phyloP scores from a whole-genome alignment of 2,113 vertebrate species.

The Hyla sarda region DNA sequence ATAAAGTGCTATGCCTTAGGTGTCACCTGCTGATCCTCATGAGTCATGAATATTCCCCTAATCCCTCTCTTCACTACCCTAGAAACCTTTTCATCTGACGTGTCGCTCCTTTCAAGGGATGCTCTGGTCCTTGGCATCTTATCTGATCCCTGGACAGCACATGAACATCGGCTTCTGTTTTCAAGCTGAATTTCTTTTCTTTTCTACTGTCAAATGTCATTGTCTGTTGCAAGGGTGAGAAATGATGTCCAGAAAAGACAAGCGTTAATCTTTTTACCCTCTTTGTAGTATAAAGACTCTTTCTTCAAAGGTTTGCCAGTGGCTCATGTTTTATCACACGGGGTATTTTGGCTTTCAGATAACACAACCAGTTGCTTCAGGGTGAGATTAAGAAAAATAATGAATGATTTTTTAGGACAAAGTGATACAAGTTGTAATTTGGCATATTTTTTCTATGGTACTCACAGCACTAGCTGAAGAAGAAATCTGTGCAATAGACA shows the following conservation, averaged over 20 bases:
- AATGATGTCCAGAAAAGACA: conserved; percentile 35
- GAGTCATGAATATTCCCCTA: conserved; percentile 92
- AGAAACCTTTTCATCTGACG: conserved; percentile 69
- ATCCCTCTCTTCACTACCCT: conserved; percentile 82
- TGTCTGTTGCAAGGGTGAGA: conserved; percentile 60
- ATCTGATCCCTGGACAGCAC: conserved; percentile 73
- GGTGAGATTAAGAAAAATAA: neutral
- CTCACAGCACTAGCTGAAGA: neutral
- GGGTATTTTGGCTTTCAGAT: neutral
- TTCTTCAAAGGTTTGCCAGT: conserved; percentile 42
- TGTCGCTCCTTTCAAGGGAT: conserved; percentile 67
- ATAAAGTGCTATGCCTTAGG: conserved; percentile 80
- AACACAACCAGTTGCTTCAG: conserved; percentile 5
- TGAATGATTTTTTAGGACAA: neutral
- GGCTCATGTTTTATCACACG: conserved; percentile 30
- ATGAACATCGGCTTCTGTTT: conserved; percentile 69
- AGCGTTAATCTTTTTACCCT: conserved; percentile 40
- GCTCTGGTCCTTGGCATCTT: conserved; percentile 67
- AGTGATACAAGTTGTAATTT: neutral
- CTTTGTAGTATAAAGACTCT: conserved; percentile 30
- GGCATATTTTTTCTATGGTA: neutral
- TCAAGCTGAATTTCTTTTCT: conserved; percentile 61
- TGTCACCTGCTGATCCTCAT: conserved; percentile 91
- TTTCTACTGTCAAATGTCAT: conserved; percentile 54
- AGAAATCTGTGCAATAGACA: neutral